Evolutionary conservation across 2,797 vertebrate species (phyloP), one percentile per base, ranked within the genome.

Genomic region (Lindbergichthys nudifrons): DNA sequence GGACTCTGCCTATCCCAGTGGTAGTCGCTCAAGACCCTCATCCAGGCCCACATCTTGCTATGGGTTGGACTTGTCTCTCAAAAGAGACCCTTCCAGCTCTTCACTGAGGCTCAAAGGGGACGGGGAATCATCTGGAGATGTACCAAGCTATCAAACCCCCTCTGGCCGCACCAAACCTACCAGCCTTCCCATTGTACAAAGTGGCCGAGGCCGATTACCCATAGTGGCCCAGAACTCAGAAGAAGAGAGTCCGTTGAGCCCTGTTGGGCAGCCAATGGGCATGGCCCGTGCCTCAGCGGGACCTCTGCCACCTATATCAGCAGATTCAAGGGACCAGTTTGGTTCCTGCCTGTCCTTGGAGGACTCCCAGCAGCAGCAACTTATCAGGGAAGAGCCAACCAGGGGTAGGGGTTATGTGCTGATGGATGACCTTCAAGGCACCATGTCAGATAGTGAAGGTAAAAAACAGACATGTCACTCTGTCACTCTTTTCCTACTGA

Each of bases 381-480:
- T 98, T 84, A 96, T 98, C 94, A 96, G 96, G 90, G 98, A 99
- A 90, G 98, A 99, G 87, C 96, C 97, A 50, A 93, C 92, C 79
- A 95, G 97, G 91, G 96, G 96, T 87, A 95, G 97, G 80, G 95
- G 96, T 83, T 99, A 98, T 84, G 97, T 96, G 89, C 96, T 98
- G 87, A 95, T 99, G 95, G 98, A 99, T 93, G 98, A 99, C 93
- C 96, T 99, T 90, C 98, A 99, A 82, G 96, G 98, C 92, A 97
- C 97, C 92, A 97, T 99, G 97, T 99, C 97, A 88, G 98, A 99
- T 92, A 97, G 97, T 82, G 98, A 99, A 99, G 98, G 98, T 99
- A 99, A 99, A 95, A 90, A 86, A 94, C 72, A 90, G 86, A 92
- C 86, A 70, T 78, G 42, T 79, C 48, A 66, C 10, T 42, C n/a